phyloP scores from a whole-genome alignment of 2,113 vertebrate genomes.

The Gambusia affinis region DNA sequence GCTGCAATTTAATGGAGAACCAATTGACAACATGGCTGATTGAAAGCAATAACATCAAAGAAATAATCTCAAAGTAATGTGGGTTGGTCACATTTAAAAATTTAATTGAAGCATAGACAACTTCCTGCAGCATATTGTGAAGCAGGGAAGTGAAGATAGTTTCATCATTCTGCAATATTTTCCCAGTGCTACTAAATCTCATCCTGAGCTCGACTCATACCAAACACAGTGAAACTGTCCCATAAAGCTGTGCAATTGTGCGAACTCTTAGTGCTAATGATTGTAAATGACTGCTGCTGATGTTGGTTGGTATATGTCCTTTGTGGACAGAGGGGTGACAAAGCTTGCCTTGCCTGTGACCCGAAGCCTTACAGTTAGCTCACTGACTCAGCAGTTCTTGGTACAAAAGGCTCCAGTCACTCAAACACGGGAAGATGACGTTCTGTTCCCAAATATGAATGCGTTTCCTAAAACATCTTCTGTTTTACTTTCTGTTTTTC shows the following conservation, averaged over 20 bases:
- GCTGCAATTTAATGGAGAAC: neutral
- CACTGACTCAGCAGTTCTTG: slow-evolving; percentile 45
- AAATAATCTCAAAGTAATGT: slow-evolving; percentile 24
- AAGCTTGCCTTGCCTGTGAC: slow-evolving; percentile 62
- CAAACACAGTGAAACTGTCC: slow-evolving; percentile 18
- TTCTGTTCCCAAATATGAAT: slow-evolving; percentile 61
- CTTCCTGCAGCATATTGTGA: slow-evolving; percentile 25
- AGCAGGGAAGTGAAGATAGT: slow-evolving; percentile 22
- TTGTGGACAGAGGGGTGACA: slow-evolving; percentile 43
- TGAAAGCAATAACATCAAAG: slow-evolving; percentile 58
- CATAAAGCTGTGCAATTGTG: slow-evolving; percentile 20
- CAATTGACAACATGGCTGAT: slow-evolving; percentile 23
- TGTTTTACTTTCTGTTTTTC: slow-evolving; percentile 37
- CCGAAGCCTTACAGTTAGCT: slow-evolving; percentile 67
- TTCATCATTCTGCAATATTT: slow-evolving; percentile 44
- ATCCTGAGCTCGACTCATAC: slow-evolving; percentile 23
- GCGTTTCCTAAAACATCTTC: slow-evolving; percentile 61
- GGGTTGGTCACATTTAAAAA: slow-evolving; percentile 22
- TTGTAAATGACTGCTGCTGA: slow-evolving; percentile 57
- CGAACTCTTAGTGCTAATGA: slow-evolving; percentile 43
- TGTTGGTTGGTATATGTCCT: slow-evolving; percentile 37
- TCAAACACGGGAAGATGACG: slow-evolving; percentile 19
- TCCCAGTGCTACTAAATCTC: slow-evolving; percentile 9
- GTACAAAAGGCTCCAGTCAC: slow-evolving; percentile 56
- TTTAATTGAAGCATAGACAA: slow-evolving; percentile 3